phyloP scores from a whole-genome alignment of 2,888 invertebrate genomes.

The Drosophila infuscata region DNA sequence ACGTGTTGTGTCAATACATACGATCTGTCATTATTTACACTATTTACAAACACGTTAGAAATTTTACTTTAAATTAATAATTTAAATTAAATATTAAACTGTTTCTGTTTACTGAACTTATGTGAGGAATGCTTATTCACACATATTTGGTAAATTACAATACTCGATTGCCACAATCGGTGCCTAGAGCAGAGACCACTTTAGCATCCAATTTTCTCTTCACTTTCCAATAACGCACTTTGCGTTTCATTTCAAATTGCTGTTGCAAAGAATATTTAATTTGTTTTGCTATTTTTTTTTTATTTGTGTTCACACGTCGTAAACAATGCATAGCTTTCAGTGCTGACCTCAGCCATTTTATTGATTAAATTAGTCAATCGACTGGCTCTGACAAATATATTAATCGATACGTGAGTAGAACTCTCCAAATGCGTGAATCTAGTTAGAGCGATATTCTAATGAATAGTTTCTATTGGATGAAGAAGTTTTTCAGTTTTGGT shows the following conservation, averaged over 20 bases:
- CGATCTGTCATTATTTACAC: not conserved
- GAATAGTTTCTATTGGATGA: not conserved
- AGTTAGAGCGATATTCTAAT: not conserved
- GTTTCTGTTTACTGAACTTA: slow-evolving; percentile 12
- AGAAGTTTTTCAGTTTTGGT: not conserved
- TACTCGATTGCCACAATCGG: slow-evolving; percentile 34
- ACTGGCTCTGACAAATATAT: not conserved
- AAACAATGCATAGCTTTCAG: slow-evolving; percentile 17
- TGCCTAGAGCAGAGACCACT: not conserved
- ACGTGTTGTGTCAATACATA: not conserved
- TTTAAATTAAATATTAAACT: not conserved
- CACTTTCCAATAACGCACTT: too few relatives aligned
- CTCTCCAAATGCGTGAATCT: not conserved
- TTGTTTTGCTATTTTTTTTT: not conserved
- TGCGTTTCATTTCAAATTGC: slow-evolving; percentile 38
- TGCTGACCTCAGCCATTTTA: slow-evolving; percentile 30
- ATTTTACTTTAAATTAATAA: slow-evolving; percentile 14
- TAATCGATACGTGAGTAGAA: not conserved
- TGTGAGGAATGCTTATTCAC: slow-evolving; percentile 1
- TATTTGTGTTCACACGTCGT: not conserved
- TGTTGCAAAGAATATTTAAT: slow-evolving; percentile 29
- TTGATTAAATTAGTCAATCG: slow-evolving; percentile 26
- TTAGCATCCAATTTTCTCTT: not conserved
- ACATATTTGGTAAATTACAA: slow-evolving; percentile 11
- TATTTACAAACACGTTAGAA: not conserved